Conservation (phyloP, 2,888 invertebrate species). For the Camponotus fellah region DNA sequence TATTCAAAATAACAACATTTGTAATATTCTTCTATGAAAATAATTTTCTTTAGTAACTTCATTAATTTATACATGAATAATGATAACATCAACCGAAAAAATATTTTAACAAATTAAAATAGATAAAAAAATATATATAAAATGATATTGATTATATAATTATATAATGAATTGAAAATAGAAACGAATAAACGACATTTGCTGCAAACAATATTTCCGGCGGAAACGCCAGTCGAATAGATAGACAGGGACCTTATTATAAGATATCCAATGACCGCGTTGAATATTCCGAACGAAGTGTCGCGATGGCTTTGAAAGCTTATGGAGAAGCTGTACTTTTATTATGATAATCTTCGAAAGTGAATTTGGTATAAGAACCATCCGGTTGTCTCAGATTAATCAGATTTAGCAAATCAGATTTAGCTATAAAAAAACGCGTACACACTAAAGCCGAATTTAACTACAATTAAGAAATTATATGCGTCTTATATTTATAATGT, state of each 20-base stretch:
- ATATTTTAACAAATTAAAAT: too few relatives aligned
- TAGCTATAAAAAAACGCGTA: not conserved
- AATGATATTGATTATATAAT: too few relatives aligned
- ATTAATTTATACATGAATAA: constrained; percentile 1
- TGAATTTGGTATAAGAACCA: constrained; percentile 49
- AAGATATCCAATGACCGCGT: constrained; percentile 63
- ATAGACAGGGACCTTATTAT: constrained; percentile 47
- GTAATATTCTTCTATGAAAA: not conserved
- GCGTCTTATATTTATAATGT: not conserved
- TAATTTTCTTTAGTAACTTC: not conserved
- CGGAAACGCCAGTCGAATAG: constrained; percentile 1
- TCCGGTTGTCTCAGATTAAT: constrained; percentile 9
- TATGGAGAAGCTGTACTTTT: constrained; percentile 63
- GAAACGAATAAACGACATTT: not conserved
- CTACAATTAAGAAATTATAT: not conserved
- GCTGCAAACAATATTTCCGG: constrained; percentile 1
- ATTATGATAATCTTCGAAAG: constrained; percentile 58
- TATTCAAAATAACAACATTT: not conserved
- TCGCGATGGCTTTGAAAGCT: constrained; percentile 56
- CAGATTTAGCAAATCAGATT: not conserved
- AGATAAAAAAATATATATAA: too few relatives aligned
- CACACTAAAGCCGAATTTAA: not conserved
- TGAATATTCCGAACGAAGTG: constrained; percentile 65
- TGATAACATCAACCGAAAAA: too few relatives aligned
- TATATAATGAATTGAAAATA: not conserved